These are phyloP conservation scores for Sogatella furcifera DNA, from an alignment of 1,140 invertebrate genomes.

Conservation along the genomic window DNA sequence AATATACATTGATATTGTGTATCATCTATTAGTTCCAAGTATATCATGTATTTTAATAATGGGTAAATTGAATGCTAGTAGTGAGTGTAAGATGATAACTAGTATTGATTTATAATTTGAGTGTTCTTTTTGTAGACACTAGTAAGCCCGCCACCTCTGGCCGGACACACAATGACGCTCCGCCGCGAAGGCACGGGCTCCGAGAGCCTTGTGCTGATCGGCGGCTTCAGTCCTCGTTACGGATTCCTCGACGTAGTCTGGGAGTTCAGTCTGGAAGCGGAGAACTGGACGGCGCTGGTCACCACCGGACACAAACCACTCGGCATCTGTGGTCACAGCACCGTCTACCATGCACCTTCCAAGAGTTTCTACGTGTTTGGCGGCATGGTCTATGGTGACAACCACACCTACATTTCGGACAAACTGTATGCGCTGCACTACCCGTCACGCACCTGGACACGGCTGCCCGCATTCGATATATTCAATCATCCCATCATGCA, in stretches of 20 bases:
- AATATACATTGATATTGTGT: too few species aligned
- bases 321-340: conserved; percentile 79
- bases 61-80: too few species aligned
- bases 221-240: conserved; percentile 72
- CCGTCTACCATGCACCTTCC: conserved; percentile 70
- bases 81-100: too few species aligned
- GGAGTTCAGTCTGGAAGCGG: conserved; percentile 66
- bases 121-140: conserved; percentile 3
- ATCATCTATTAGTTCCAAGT: too few species aligned
- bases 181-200: conserved; percentile 36
- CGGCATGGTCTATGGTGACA: conserved; percentile 65
- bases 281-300: conserved; percentile 54
- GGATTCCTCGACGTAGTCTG: conserved; percentile 68
- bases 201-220: conserved; percentile 73
- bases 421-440: conserved; percentile 70
- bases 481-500: conserved; percentile 36
- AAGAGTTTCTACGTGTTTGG: conserved; percentile 86
- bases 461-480: conserved; percentile 57
- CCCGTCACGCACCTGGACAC: conserved; percentile 60
- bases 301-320: conserved; percentile 61
- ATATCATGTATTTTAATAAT: too few species aligned
- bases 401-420: conserved; percentile 56
- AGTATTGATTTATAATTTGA: too few species aligned
- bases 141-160: conserved; percentile 50
- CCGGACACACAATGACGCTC: conserved; percentile 80